Conservation (phyloP, 2,797 vertebrate genomes). For the Chaunax sp. region DNA sequence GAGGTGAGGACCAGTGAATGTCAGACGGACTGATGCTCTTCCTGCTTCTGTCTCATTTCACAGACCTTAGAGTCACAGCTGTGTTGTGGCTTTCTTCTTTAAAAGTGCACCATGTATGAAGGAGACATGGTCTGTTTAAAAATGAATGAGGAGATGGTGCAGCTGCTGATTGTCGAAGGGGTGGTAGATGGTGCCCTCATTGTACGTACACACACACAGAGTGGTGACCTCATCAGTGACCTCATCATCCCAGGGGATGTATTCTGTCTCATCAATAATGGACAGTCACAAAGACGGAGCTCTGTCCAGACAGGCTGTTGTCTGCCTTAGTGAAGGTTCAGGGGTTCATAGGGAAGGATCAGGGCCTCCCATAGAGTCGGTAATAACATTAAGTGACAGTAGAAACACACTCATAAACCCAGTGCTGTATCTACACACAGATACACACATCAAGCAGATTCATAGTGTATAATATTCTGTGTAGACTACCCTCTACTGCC, state of each 20-base stretch:
- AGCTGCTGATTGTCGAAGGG: constrained; percentile 7
- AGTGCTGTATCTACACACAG: too few relatives aligned
- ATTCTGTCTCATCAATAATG: constrained; percentile 69
- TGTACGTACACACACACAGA: constrained; percentile 22
- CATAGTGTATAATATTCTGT: too few relatives aligned
- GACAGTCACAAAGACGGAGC: constrained; percentile 40
- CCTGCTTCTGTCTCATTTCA: too few relatives aligned
- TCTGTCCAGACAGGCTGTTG: constrained; percentile 44
- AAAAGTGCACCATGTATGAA: constrained; percentile 9
- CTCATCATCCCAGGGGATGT: constrained; percentile 54
- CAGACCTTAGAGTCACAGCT: too few relatives aligned
- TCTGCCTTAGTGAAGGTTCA: constrained; percentile 9
- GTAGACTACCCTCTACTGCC: constrained; percentile 10
- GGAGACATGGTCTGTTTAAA: constrained; percentile 28
- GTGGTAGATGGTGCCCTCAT: not conserved
- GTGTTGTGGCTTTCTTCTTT: constrained; percentile 12
- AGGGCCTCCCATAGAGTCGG: not conserved
- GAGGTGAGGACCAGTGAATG: too few relatives aligned
- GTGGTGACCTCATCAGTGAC: constrained; percentile 63
- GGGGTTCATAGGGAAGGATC: not conserved
- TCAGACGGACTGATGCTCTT: too few relatives aligned
- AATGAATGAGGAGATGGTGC: constrained; percentile 40
- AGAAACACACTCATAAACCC: too few relatives aligned
- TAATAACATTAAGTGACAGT: not conserved
- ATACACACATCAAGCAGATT: too few relatives aligned